phyloP scores from a whole-genome alignment of 2,888 invertebrate genomes.

The Spisula subtruncata region DNA sequence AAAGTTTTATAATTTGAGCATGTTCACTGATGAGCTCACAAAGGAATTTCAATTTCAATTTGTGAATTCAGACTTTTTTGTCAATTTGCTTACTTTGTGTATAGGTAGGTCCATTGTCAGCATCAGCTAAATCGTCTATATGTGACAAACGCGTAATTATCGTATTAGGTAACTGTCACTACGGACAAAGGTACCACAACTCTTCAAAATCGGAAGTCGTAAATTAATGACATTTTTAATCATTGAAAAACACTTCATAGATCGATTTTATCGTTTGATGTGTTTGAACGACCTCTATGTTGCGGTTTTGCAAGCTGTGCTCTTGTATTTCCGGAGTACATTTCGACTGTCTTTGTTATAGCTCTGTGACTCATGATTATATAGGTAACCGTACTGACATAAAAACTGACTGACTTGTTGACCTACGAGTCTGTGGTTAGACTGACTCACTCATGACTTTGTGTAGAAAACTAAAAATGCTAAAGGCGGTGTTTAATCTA shows the following conservation, averaged over 20 bases:
- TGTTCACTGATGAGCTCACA: too few species aligned
- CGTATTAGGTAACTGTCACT: too few species aligned
- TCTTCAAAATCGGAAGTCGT: neutral
- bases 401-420: neutral
- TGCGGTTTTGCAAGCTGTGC: neutral
- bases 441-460: too few species aligned
- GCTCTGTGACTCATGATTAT: neutral
- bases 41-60: too few species aligned
- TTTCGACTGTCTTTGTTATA: neutral
- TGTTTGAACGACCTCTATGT: neutral
- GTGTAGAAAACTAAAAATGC: neutral
- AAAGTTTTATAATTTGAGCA: too few species aligned
- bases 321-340: conserved; percentile 9
- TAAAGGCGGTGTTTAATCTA: neutral
- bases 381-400: neutral
- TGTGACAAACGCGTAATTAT: too few species aligned
- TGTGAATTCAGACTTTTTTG: too few species aligned
- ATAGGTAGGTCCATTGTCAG: too few species aligned
- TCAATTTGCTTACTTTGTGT: too few species aligned
- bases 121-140: too few species aligned
- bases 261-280: neutral
- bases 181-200: neutral
- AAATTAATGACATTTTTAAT: neutral
- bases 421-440: neutral
- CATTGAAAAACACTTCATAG: neutral